Evolutionary conservation across 2,797 vertebrate species (phyloP), one percentile per base, ranked within the genome.

Genomic region (Xyrichtys novacula): DNA sequence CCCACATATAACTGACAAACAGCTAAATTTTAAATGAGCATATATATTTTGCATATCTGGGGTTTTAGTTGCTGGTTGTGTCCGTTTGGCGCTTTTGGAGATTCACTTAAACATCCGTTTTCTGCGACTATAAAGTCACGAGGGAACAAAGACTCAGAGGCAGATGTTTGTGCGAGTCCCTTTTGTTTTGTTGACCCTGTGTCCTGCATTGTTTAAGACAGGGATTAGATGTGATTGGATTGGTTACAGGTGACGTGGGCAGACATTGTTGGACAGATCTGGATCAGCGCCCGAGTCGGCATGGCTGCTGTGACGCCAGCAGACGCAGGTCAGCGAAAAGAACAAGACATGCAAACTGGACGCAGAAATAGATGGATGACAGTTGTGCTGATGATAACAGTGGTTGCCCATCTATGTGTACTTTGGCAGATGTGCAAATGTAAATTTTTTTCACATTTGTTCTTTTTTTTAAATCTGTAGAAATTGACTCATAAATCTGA

Each of bases 211-310:
- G 74, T 80, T 67, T 40, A 31, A 53, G 57, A 34, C 28, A 0
- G 19, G 80, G 88, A 90, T 89, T 89, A 87, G n/a, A 40, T 34
- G 43, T 88, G 62, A 87, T 85, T 85, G 87, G 88, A 89, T 89
- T 77, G 68, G 57, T 56, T 34, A 38, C 59, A 53, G 40, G 32
- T 88, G 84, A 87, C 78, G 71, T 74, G 28, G 43, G 38, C 9
- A 47, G 58, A 55, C 80, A 76, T 69, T 79, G 81, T 71, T 64
- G 25, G 54, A 71, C 58, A 44, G 14, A 36, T 48, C 64, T 64
- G 76, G 70, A 74, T 60, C 57, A 15, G 40, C 40, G 78, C 62
- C 67, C 31, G 50, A 75, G 67, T 76, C 71, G 61, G 44, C 26
- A 6, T 9, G 39, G 53, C 60, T 9, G 3, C 56, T 32, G 52